A percentile compares a stretch with the other conserved stretches of the same genome.
Conservation (phyloP, 1,140 invertebrate species). For the Ceratitis capitata region DNA sequence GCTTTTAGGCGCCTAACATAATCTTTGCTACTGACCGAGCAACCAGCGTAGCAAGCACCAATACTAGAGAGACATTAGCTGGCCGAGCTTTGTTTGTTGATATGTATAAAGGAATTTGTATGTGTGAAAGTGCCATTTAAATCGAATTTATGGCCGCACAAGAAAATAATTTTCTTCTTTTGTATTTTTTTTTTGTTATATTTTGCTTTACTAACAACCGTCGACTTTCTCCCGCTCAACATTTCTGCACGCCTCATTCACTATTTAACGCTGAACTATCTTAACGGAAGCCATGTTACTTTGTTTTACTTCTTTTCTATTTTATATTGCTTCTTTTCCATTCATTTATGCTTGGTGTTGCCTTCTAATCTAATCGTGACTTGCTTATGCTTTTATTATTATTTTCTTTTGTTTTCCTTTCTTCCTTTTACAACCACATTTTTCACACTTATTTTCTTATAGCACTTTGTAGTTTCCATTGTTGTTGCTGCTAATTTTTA, state of each 20-base stretch:
- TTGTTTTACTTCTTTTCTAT: background rate
- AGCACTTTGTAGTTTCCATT: background rate
- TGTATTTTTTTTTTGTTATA: background rate
- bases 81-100: background rate
- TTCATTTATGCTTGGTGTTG: background rate
- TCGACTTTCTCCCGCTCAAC: background rate
- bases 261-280: background rate
- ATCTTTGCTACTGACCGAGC: background rate
- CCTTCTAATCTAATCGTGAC: conserved; percentile 15
- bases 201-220: background rate
- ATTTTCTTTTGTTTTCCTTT: background rate
- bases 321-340: background rate
- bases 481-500: background rate
- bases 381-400: conserved; percentile 27
- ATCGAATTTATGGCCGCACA: background rate
- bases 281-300: background rate
- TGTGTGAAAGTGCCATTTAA: background rate
- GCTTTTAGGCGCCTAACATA: background rate
- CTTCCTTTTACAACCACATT: background rate
- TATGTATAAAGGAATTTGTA: background rate
- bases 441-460: background rate
- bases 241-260: background rate
- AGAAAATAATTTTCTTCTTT: background rate
- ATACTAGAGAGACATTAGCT: background rate
- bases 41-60: background rate